Percentiles rank a stretch among this genome's conserved stretches.
Conservation (phyloP, 2,113 vertebrate species). For the Myotis yumanensis region DNA sequence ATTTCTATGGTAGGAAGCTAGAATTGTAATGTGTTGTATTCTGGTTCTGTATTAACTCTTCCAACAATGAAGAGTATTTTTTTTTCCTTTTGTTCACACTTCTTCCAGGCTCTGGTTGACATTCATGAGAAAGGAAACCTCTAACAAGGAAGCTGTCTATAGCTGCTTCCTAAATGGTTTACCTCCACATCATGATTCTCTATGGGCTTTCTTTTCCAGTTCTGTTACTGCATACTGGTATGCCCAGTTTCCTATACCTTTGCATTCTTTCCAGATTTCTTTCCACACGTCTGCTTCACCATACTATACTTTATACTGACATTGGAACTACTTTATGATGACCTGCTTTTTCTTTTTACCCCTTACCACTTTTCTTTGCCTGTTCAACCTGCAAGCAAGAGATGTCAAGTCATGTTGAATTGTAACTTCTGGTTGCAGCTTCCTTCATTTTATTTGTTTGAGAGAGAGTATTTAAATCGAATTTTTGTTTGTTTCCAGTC, state of each 20-base stretch:
- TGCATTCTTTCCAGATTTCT: constrained; percentile 63
- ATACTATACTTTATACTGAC: constrained; percentile 48
- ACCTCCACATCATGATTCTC: constrained; percentile 64
- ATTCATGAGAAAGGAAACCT: constrained; percentile 69
- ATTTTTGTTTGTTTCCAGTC: constrained; percentile 45
- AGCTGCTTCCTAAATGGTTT: constrained; percentile 72
- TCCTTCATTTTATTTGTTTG: constrained; percentile 25
- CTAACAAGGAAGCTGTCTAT: constrained; percentile 70
- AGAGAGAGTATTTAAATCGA: constrained; percentile 35
- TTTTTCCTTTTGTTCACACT: constrained; percentile 67
- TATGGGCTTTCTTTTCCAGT: constrained; percentile 66
- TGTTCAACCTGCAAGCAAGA: constrained; percentile 58
- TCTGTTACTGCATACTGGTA: constrained; percentile 66
- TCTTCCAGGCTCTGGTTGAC: constrained; percentile 59
- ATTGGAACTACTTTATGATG: constrained; percentile 47
- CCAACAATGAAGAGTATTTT: constrained; percentile 61
- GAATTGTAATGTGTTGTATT: constrained; percentile 50
- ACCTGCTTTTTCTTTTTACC: constrained; percentile 47
- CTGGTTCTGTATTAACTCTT: constrained; percentile 65
- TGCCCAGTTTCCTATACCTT: constrained; percentile 64
- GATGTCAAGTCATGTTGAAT: constrained; percentile 54
- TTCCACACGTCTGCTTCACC: constrained; percentile 55
- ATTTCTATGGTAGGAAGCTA: constrained; percentile 57
- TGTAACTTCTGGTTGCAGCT: constrained; percentile 61
- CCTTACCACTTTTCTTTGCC: constrained; percentile 50